A percentile compares a stretch with the other conserved stretches of the same genome.
phyloP scores from a whole-genome alignment of 2,797 vertebrate genomes.

The Myripristis jacobus region DNA sequence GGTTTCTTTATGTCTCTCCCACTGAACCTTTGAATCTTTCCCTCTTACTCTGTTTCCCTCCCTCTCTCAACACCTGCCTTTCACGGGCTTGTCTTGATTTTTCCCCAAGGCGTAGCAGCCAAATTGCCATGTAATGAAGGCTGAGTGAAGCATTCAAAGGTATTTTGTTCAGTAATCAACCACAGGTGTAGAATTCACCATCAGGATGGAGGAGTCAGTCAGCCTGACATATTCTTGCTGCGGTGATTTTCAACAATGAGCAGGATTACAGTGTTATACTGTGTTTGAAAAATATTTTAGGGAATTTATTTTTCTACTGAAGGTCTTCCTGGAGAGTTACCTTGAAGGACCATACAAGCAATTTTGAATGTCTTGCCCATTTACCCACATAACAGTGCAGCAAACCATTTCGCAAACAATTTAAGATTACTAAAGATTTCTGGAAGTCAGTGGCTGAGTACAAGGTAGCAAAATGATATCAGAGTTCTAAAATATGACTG shows the following conservation, averaged over 20 bases:
- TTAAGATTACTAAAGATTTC: no score
- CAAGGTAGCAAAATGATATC: no score
- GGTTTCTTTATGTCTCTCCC: neutral
- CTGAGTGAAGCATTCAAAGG: slow-evolving; percentile 17
- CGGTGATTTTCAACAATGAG: neutral
- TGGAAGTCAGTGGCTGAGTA: no score
- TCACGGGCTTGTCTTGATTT: slow-evolving; percentile 1
- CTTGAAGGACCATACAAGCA: no score
- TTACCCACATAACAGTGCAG: no score
- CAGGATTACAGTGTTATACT: neutral
- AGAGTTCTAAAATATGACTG: no score
- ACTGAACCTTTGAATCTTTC: no score
- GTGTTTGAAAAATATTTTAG: neutral
- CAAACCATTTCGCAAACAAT: no score
- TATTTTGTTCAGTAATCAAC: slow-evolving; percentile 34
- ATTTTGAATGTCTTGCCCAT: no score
- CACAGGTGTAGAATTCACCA: slow-evolving; percentile 15
- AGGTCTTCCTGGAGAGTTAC: neutral
- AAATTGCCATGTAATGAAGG: slow-evolving; percentile 22
- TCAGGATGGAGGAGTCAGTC: neutral
- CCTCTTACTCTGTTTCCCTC: neutral
- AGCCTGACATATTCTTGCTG: neutral
- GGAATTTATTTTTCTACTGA: neutral
- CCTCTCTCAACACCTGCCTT: slow-evolving; percentile 20
- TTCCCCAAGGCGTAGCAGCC: neutral